Base-by-base conservation (phyloP, 2,888 invertebrate genomes). In the Plebejus melissa region DNA sequence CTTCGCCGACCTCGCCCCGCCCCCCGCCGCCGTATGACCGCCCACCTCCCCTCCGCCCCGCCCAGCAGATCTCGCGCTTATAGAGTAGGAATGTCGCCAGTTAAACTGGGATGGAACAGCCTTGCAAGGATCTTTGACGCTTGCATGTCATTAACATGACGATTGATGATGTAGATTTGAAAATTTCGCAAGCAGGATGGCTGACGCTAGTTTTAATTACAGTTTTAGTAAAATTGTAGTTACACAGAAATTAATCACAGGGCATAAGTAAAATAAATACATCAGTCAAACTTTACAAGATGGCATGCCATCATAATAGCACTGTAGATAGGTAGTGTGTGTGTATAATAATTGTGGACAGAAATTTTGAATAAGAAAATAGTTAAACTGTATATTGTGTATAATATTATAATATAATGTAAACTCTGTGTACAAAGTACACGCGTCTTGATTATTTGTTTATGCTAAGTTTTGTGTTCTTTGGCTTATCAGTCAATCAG, bases 1-100 rank as follows among this genome's bases (percentile, higher is more conserved):
- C 76, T 93, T 95, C 82, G 90, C 94, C 32, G 95, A 95, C 81
- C 85, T 92, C 75, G 87, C 76, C 77, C 81, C 74, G 75, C 69
- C 79, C 74, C 76, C 77, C 50, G 76, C 78, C 38, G 36, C 57
- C 28, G 57, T 70, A 41, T 54, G 57, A 54, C 46, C 74, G 16
- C 75, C 74, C 32, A 22, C 22, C 60, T 3, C 28, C 11, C 28
- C 9, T 11, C 32, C 32, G 32, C 32, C 32, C 32, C 60, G 28
- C 32, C 32, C 32, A 28, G 28, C 32, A 65, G 32, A 65, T 65
- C 65, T 65, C 65, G 32, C 28, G 1, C 65, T 65, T 22, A 22
- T 22, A 65, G 65, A 2, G 28, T 60, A 60, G 58, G 65, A 65
- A 32, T 5, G 9, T 32, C 60, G 65, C 13, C 65, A 65, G 65